A percentile compares a stretch with the other conserved stretches of the same genome.
These are phyloP conservation scores for Sorex araneus DNA, from an alignment of 2,113 vertebrate species.

Conservation along the genomic window DNA sequence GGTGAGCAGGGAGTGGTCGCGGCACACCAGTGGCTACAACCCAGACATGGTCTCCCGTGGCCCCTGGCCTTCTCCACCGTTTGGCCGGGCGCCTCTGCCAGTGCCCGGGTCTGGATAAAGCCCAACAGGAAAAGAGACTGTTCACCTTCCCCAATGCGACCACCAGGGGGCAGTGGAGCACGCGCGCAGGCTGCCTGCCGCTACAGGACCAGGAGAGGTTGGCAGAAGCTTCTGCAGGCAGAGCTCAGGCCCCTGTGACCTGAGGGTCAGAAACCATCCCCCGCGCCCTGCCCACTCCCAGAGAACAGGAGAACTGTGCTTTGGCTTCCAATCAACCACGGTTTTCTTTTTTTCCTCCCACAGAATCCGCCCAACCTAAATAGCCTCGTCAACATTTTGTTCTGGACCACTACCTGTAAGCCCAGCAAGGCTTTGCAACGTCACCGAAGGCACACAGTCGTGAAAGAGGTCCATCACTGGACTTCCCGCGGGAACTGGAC, in stretches of 20 bases:
- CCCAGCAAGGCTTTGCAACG: slow-evolving; percentile 60
- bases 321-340: not conserved
- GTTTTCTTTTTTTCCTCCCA: not conserved
- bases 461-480: not conserved
- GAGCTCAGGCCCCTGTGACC: not conserved
- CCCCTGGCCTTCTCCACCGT: not conserved
- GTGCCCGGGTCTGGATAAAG: slow-evolving; percentile 35
- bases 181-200: slow-evolving; percentile 70
- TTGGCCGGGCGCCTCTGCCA: not conserved
- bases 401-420: not conserved
- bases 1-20: not conserved
- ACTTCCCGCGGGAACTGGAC: not conserved
- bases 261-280: not conserved
- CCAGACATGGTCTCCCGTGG: not conserved
- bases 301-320: not conserved
- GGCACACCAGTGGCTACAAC: not conserved
- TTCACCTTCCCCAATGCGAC: slow-evolving; percentile 65
- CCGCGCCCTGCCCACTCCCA: not conserved
- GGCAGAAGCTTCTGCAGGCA: not conserved
- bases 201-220: not conserved
- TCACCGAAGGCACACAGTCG: slow-evolving; percentile 47
- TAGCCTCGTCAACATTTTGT: slow-evolving; percentile 18
- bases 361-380: not conserved
- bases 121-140: not conserved
- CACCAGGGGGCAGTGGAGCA: slow-evolving; percentile 85